Conservation (phyloP, 2,888 invertebrate genomes). For the Drosophila stalkeri region DNA sequence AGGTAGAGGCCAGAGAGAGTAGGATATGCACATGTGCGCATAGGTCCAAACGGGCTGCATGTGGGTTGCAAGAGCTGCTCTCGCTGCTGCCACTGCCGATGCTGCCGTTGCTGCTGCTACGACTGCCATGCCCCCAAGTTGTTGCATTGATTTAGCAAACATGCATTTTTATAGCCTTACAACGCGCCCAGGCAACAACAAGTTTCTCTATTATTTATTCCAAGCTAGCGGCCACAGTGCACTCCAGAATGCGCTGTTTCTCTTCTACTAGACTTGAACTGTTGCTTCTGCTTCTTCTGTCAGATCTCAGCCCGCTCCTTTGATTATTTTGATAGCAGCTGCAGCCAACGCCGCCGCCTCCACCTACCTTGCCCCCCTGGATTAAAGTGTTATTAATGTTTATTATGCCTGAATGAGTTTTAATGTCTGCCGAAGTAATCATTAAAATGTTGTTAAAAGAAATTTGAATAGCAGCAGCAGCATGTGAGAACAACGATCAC, state of each 20-base stretch:
- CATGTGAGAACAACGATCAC: conserved; percentile 57
- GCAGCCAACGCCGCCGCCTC: conserved; percentile 21
- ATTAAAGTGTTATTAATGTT: conserved; percentile 84
- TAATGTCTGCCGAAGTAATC: conserved; percentile 83
- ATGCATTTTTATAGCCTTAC: conserved; percentile 80
- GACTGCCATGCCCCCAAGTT: conserved; percentile 79
- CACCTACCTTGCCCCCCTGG: conserved; percentile 39
- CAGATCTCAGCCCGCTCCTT: conserved; percentile 30
- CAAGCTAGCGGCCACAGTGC: conserved; percentile 68
- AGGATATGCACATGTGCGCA: conserved; percentile 10
- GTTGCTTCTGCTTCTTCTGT: conserved; percentile 2
- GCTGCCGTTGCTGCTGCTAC: conserved; percentile 40
- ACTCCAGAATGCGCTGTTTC: conserved; percentile 67
- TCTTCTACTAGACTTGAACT: conserved; percentile 12
- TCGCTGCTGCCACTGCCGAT: conserved; percentile 38
- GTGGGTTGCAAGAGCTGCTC: conserved; percentile 51
- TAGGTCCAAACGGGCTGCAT: conserved; percentile 58
- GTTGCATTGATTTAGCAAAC: conserved; percentile 83
- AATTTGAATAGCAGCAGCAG: conserved; percentile 77
- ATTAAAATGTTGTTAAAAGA: conserved; percentile 83
- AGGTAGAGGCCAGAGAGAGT: background rate
- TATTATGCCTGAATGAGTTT: conserved; percentile 83
- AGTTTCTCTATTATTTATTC: conserved; percentile 81
- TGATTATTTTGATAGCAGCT: conserved; percentile 80
- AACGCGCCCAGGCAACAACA: conserved; percentile 78